Base-by-base conservation (phyloP, 1,140 invertebrate species). In the Streblospio benedicti region DNA sequence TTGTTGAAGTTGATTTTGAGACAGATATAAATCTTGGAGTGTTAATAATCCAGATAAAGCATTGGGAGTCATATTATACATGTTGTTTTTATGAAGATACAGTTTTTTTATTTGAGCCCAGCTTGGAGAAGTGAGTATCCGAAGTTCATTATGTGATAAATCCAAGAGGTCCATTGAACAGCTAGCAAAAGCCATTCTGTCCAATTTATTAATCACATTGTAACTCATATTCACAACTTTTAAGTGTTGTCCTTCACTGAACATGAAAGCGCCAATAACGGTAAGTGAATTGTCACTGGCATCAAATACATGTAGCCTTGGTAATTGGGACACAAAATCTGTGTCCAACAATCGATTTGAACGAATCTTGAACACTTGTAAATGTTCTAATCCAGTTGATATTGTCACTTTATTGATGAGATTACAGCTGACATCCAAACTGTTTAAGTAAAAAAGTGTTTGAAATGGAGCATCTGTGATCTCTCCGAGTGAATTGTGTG, bases 141-240 rank as follows among this genome's bases (percentile, higher is more conserved):
- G 61, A 1, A 75, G 51, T 20, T 59, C 38, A 57, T 75, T 75
- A 41, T 61, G 38, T 0, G 73, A 75, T 9, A 75, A 56, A 58
- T 75, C 69, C 28, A 75, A 60, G 33, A 66, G n/a, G 5, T 64
- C 59, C 1, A 69, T 67, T 14, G 69, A 61, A n/a, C 63, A 49
- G 14, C 63, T 65, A 12, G 60, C 44, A 51, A 74, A 74, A 2
- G 68, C 65, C 3, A 57, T 57, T 30, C 63, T 51, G 44, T 68
- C 53, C 2, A 71, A 25, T 14, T 30, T 57, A 4, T 52, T 35
- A 14, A 74, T 71, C 16, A 51, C 38, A 60, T 74, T 74, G 25
- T 50, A 23, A 49, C 70, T 72, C 30, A 73, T 68, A 59, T 72
- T 70, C 14, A 64, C 66, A 6, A 52, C 4, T 14, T 63, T 43